Percentiles rank a stretch among this genome's conserved stretches.
These are phyloP conservation scores for Gobio occitaniae DNA, from an alignment of 2,797 vertebrate species.

Conservation along the genomic window DNA sequence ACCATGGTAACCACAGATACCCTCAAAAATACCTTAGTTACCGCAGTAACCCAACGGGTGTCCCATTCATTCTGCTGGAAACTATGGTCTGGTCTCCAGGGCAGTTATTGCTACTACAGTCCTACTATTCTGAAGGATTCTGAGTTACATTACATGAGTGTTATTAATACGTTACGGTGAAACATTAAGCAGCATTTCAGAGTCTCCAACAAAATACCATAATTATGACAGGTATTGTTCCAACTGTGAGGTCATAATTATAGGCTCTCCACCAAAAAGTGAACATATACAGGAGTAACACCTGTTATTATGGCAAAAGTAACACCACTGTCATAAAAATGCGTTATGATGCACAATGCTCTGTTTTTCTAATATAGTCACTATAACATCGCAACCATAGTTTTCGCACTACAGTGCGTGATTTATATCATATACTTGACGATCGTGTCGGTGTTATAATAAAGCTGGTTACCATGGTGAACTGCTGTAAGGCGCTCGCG, in stretches of 20 bases:
- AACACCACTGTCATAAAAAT: not conserved
- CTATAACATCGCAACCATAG: not conserved
- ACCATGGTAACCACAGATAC: not conserved
- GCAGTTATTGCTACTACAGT: not conserved
- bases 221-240: not conserved
- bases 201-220: constrained; percentile 1
- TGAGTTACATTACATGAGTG: not conserved
- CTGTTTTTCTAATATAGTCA: not conserved
- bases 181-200: too few relatives aligned
- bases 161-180: not conserved
- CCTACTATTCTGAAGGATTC: not conserved
- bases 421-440: not conserved
- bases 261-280: not conserved
- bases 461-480: constrained; percentile 17
- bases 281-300: not conserved
- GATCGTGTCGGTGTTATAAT: not conserved
- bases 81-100: not conserved
- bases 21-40: not conserved
- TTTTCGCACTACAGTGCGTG: not conserved
- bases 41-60: not conserved
- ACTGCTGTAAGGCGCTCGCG: constrained; percentile 1
- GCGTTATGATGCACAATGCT: not conserved
- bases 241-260: constrained; percentile 23
- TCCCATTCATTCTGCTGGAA: not conserved
- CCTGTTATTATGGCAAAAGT: not conserved